Base-by-base conservation (phyloP, 2,113 vertebrate genomes). In the Phalacrocorax carbo region DNA sequence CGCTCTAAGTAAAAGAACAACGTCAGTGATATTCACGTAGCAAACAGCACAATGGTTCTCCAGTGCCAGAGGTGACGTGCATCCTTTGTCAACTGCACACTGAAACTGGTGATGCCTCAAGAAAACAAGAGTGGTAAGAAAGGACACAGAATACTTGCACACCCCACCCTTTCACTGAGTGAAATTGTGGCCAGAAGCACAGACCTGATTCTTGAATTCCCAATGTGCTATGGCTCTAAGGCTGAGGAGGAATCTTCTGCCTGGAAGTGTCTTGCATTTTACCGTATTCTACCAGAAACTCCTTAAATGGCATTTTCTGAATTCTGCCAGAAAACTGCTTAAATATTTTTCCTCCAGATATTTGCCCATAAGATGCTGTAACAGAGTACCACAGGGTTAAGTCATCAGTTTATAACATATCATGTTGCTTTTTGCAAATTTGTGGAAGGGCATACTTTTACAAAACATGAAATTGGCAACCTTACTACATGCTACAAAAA, bases 1-100 rank as follows among this genome's bases (percentile, higher is more conserved):
- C 65, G 38, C 22, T 68, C 10, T 21, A 69, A 51, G 44, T 65
- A 38, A 55, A 88, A 52, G 19, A 66, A 16, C 7, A 9, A 66
- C 91, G 44, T 26, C 40, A 54, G 55, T 27, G 42, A 68, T 69
- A 66, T 11, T 66, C 64, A 73, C 6, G 2, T 34, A 32, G 55
- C 60, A 64, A 92, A 70, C 0, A 3, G n/a, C 55, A 71, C 0
- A 0, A 13, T 0, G 0, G 60, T 2, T 83, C 42, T n/a, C 34
- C 3, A 1, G 44, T 42, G 36, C 58, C 78, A 83, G 54, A 49
- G 17, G 49, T 69, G 62, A 65, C 0, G 0, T 4, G 4, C 29
- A 82, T n/a, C 62, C 60, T 77, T 65, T 3, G 1, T 16, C 48
- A 84, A 1, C n/a, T 1, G 1, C 38, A 16, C 18, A 3, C 25